Percentiles rank a stretch among this genome's conserved stretches.
Conservation (phyloP, 2,797 vertebrate genomes). For the Triplophysa bombifrons region DNA sequence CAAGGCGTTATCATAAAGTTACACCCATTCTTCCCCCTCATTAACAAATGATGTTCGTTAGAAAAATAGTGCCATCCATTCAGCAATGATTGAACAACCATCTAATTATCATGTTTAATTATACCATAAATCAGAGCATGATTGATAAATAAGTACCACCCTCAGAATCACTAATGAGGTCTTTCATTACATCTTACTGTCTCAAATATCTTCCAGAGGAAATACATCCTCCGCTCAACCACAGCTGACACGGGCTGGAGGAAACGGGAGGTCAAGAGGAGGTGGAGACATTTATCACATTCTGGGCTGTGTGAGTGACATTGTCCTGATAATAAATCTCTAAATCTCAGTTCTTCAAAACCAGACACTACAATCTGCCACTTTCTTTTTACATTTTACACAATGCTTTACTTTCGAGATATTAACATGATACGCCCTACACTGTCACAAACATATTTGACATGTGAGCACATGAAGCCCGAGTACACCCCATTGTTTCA, state of each 20-base stretch:
- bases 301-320: conserved; percentile 25
- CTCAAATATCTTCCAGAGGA: conserved; percentile 40
- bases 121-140: conserved; percentile 54
- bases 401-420: neutral
- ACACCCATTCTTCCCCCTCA: conserved; percentile 54
- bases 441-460: neutral
- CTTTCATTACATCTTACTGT: conserved; percentile 42
- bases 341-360: neutral
- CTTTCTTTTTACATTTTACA: neutral
- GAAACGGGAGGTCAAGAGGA: conserved; percentile 25
- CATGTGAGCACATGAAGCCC: neutral
- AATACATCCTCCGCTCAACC: conserved; percentile 15
- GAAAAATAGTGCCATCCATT: conserved; percentile 58
- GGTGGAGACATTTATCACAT: neutral
- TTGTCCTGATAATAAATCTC: conserved; percentile 4
- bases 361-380: neutral
- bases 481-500: neutral
- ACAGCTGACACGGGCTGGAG: conserved; percentile 1
- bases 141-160: conserved; percentile 55
- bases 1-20: conserved; percentile 52
- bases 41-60: conserved; percentile 60
- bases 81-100: conserved; percentile 56
- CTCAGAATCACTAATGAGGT: conserved; percentile 51
- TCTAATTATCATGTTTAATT: conserved; percentile 60
- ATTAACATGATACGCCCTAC: neutral